Percentiles rank a stretch among this genome's conserved stretches.
phyloP scores from a whole-genome alignment of 1,140 invertebrate species.

The Lasioglossum baleicum region DNA sequence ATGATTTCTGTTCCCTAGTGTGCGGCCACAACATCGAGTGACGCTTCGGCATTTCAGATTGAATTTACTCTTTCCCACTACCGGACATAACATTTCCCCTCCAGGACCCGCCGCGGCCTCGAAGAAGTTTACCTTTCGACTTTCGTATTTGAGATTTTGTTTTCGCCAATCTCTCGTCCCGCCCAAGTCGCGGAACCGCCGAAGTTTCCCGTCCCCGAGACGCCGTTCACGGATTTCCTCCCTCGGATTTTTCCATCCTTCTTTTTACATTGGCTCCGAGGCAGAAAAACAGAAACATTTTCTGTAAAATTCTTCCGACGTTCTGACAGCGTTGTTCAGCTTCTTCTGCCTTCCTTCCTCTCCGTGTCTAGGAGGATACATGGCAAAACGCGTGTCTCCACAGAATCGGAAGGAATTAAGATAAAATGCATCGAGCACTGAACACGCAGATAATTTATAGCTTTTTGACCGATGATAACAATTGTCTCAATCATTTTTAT shows the following conservation, averaged over 20 bases:
- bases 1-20: not conserved
- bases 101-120: slow-evolving; percentile 15
- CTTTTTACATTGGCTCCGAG: not conserved
- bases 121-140: slow-evolving; percentile 52
- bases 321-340: not conserved
- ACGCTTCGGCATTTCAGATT: slow-evolving; percentile 32
- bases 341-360: not conserved
- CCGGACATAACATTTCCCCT: slow-evolving; percentile 47
- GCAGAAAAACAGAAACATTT: slow-evolving; percentile 58
- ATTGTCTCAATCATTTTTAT: too few species aligned
- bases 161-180: slow-evolving; percentile 45
- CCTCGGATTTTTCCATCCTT: slow-evolving; percentile 8
- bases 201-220: slow-evolving; percentile 55
- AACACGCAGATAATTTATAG: not conserved
- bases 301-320: slow-evolving; percentile 12
- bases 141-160: slow-evolving; percentile 58
- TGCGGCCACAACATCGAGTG: not conserved
- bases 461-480: too few species aligned
- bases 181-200: slow-evolving; percentile 45
- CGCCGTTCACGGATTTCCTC: slow-evolving; percentile 55
- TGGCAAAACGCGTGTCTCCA: not conserved
- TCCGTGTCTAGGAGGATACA: not conserved
- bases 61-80: slow-evolving; percentile 46
- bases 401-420: not conserved
- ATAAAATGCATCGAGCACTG: not conserved